phyloP scores from a whole-genome alignment of 2,797 vertebrate species.

The Acropternis orthonyx region DNA sequence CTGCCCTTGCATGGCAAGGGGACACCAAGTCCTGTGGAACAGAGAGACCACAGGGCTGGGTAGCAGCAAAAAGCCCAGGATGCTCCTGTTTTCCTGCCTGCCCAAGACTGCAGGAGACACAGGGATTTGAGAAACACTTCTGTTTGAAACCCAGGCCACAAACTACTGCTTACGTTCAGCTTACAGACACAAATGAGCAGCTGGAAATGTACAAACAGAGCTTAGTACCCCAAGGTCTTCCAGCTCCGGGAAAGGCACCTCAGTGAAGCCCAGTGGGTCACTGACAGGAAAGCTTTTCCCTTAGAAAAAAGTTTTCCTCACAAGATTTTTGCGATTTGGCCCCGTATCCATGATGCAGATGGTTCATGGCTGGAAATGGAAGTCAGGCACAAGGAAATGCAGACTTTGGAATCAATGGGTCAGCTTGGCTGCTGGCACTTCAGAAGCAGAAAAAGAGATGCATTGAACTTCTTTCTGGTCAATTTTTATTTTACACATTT shows the following conservation, averaged over 20 bases:
- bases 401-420: neutral
- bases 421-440: neutral
- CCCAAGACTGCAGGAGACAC: neutral
- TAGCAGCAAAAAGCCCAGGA: too few relatives aligned
- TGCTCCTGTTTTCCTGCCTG: neutral
- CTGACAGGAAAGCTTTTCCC: neutral
- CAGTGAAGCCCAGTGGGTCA: neutral
- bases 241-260: neutral
- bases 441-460: slow-evolving; percentile 5
- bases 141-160: neutral
- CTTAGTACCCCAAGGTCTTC: neutral
- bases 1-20: neutral
- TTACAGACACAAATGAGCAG: neutral
- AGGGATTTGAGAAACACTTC: neutral
- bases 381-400: neutral
- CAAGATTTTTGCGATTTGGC: neutral
- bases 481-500: slow-evolving; percentile 71
- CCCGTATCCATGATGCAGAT: neutral
- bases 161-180: neutral
- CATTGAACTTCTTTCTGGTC: neutral
- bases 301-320: neutral
- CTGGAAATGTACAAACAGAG: neutral
- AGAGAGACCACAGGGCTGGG: too few relatives aligned
- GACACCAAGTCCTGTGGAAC: neutral
- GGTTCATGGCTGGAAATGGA: neutral